Evolutionary conservation across 2,113 vertebrate genomes (phyloP).

Genomic region (Thalassarche chlororhynchos): DNA sequence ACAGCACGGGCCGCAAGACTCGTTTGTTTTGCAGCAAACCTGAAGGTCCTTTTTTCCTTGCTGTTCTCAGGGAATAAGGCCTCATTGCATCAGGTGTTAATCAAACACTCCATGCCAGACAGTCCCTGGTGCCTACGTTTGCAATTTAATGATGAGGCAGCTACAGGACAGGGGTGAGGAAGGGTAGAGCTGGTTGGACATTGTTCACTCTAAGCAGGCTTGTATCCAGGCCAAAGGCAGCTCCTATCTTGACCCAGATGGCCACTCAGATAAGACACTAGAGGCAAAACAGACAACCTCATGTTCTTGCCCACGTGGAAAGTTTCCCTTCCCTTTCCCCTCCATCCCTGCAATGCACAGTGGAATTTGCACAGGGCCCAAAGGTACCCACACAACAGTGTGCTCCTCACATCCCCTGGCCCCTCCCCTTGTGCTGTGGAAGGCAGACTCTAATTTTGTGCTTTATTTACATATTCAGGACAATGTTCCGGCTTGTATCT

Average conservation of each 20-base stretch:
- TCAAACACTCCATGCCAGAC: not conserved
- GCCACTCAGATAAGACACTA: not conserved
- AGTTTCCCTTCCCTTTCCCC: not conserved
- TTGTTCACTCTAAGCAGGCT: not conserved
- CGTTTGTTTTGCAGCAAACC: not conserved
- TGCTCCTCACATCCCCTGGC: fast-evolving
- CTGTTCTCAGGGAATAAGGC: not conserved
- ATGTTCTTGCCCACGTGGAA: not conserved
- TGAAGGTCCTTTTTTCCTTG: not conserved
- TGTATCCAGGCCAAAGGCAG: not conserved
- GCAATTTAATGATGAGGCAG: not conserved
- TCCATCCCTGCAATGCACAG: not conserved
- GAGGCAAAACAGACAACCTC: not conserved
- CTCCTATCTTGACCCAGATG: not conserved
- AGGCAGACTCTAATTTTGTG: not conserved
- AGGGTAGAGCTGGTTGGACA: not conserved
- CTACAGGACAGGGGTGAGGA: not conserved
- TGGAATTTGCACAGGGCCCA: not conserved
- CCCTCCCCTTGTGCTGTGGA: not conserved
- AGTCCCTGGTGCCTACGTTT: not conserved
- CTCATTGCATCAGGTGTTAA: not conserved
- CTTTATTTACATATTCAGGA: not conserved
- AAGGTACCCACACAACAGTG: not conserved
- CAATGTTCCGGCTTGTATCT: not conserved
- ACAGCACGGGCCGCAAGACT: not conserved